Evolutionary conservation across 2,888 invertebrate genomes (phyloP).

Genomic region (Synanthedon tipuliformis): DNA sequence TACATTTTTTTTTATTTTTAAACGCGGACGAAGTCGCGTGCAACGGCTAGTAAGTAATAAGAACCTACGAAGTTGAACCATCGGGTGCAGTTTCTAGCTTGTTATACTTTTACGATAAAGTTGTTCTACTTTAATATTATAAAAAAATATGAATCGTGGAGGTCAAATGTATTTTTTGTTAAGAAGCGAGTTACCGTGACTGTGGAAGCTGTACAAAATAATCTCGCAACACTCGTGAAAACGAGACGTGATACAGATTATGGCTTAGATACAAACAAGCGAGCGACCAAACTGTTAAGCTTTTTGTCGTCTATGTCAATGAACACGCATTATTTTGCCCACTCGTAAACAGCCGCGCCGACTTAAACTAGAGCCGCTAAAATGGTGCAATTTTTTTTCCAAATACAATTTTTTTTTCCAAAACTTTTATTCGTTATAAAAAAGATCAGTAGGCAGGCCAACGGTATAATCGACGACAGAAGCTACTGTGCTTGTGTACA

Average conservation of each 20-base stretch:
- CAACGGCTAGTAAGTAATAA: no score
- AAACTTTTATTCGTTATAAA: background rate
- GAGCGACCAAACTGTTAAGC: background rate
- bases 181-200: slow-evolving; percentile 8
- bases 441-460: background rate
- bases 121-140: no score
- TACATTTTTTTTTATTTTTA: no score
- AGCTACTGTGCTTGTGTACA: no score
- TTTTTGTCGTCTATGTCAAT: slow-evolving; percentile 20
- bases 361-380: slow-evolving; percentile 11
- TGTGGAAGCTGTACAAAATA: slow-evolving; percentile 2
- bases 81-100: no score
- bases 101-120: no score
- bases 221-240: slow-evolving; percentile 1
- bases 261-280: background rate
- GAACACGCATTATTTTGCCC: slow-evolving; percentile 19
- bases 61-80: no score
- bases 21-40: no score
- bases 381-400: slow-evolving; percentile 8
- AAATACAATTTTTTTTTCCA: background rate
- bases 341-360: slow-evolving; percentile 14
- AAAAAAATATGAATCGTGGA: no score
- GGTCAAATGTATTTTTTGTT: slow-evolving; percentile 2
- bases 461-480: no score
- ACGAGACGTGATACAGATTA: slow-evolving; percentile 3